Base-by-base conservation (phyloP, 2,888 invertebrate genomes). In the Cecidostiba fungosa region DNA sequence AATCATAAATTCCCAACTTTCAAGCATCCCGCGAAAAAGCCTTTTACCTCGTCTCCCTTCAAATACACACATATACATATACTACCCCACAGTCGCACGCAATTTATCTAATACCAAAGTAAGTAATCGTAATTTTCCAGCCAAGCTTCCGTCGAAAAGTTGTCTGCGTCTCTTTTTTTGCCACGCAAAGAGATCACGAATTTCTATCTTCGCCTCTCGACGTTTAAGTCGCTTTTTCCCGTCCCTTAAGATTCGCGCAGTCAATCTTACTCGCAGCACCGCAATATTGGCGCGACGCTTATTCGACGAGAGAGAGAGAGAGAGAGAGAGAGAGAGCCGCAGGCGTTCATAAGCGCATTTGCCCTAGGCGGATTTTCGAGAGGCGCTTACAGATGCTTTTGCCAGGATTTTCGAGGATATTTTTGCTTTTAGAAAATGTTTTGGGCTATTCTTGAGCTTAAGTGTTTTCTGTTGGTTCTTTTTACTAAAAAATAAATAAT, bases 1-100 rank as follows among this genome's bases (percentile, higher is more conserved):
- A 36, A 39, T 59, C 84, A 80, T 59, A 59, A 69, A 80, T 66
- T 80, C 29, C 10, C 26, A 80, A 76, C 59, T 84, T 80, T 66
- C 73, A 29, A 43, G 50, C n/a, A 43, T 47, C 39, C 10, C 62
- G 77, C 62, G 26, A 66, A 43, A 59, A 77, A 77, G 77, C 59
- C 14, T 59, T 59, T 26, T 54, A 50, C 1, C 77, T 50, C 36
- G 59, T 59, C 14, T 59, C 19, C 29, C 74, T 12, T 19, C n/a
- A 72, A 72, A 72, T 23, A 36, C 29, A 73, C 73, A 23, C n/a
- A n/a, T 5, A 59, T n/a, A 23, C 6, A 59, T 16, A 59, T 23
- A 23, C 23, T 2, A 16, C 14, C 29, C 70, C 29, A 43, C 10
- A 12, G 1, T 12, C 12, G 43, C 12, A 2, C 36, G 6, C 70